Base-by-base conservation (phyloP, 2,888 invertebrate species). In the Druceiella hillmani region DNA sequence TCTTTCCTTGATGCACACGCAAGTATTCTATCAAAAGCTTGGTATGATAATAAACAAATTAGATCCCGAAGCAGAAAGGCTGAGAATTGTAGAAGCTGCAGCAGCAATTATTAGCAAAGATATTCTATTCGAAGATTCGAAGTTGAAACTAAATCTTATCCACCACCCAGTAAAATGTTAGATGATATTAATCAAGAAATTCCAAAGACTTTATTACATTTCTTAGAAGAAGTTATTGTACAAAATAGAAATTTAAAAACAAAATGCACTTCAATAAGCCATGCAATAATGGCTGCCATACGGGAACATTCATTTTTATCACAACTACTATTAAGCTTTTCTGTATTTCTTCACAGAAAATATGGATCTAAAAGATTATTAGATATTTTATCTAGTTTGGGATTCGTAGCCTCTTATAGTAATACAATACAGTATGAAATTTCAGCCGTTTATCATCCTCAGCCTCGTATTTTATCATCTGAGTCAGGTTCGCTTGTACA, bases 91-190 rank as follows among this genome's bases (percentile, higher is more conserved):
- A 46, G 52, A 58, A 55, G 54, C 55, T 53, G 58, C 59, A 36
- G 57, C 56, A 36, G 54, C 55, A 31, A 58, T 59, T 50, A 52
- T 58, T 53, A 52, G 53, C 35, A 55, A 59, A 55, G 58, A 61
- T 45, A 59, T 59, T 29, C n/a, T n/a, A n/a, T n/a, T n/a, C 45
- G 53, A 52, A 47, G 54, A 44, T 46, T 50, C 38, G 44, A 54
- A 44, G 51, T 55, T 49, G 53, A 57, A 49, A 57, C 50, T 17
- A 50, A 55, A 35, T 45, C 50, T 38, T 60, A 57, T 55, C 52
- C 55, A 48, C 53, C 56, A 49, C 52, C 56, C 16, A 52, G 42
- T 52, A 49, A 55, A 54, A 57, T n/a, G n/a, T n/a, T n/a, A n/a
- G n/a, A n/a, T n/a, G n/a, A n/a, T n/a, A 52, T 52, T 50, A 53